Percentiles rank a stretch among this genome's conserved stretches.
Evolutionary conservation across 64 coral and sea anemone genomes (phyloP).

Genomic region (Trachythela sp.): DNA sequence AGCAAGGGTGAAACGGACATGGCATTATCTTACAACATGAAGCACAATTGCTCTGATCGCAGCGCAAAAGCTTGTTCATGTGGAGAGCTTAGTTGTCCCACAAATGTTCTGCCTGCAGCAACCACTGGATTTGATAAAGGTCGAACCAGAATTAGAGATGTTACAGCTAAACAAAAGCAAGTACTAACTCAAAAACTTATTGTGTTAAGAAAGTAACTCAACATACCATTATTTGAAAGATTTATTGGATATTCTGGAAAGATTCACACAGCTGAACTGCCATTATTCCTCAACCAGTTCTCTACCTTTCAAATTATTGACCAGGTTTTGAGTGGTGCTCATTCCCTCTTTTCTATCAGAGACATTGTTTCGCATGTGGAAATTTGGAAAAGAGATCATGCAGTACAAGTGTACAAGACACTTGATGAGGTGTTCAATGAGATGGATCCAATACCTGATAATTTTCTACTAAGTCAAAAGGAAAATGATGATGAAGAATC

Average conservation of each 20-base stretch:
- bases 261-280: neutral
- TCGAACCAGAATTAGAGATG: neutral
- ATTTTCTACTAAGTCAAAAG: slow-evolving; percentile 1
- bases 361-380: neutral
- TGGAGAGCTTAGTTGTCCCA: neutral
- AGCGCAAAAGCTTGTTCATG: neutral
- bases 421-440: slow-evolving; percentile 1
- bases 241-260: neutral
- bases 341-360: neutral
- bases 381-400: slow-evolving; percentile 22
- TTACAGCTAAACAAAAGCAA: neutral
- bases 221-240: slow-evolving; percentile 5
- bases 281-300: slow-evolving; percentile 6
- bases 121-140: neutral
- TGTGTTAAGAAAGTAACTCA: neutral
- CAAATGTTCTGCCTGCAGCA: neutral
- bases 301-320: slow-evolving; percentile 4
- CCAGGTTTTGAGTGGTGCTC: neutral
- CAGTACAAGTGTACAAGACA: neutral
- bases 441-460: slow-evolving; percentile 10
- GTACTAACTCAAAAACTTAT: neutral
- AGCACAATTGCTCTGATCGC: neutral
- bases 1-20: neutral
- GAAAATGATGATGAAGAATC: slow-evolving; percentile 17
- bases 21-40: neutral